Conservation (phyloP, 2,113 vertebrate genomes). For the Crotalus horridus region DNA sequence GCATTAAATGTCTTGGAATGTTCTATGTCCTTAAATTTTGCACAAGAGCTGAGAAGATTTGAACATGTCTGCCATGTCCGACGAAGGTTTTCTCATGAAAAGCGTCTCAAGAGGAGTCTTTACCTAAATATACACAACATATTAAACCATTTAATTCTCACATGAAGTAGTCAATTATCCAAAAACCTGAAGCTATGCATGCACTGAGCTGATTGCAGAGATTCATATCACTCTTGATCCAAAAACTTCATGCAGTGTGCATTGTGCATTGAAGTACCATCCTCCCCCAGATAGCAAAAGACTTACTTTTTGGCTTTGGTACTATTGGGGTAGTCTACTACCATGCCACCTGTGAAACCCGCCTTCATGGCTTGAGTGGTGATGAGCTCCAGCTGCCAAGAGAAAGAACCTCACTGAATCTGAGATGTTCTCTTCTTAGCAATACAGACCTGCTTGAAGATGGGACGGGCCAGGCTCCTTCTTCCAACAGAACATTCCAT, state of each 20-base stretch:
- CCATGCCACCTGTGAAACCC: constrained; percentile 92
- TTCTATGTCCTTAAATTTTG: not conserved
- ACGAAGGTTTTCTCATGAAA: not conserved
- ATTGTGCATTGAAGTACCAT: not conserved
- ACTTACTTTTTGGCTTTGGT: constrained; percentile 94
- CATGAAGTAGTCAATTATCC: not conserved
- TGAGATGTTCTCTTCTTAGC: not conserved
- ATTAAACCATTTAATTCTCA: not conserved
- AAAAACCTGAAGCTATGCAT: not conserved
- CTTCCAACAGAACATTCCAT: too few species aligned
- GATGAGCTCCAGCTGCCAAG: constrained; percentile 86
- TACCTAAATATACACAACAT: not conserved
- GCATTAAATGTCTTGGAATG: not conserved
- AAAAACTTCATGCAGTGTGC: not conserved
- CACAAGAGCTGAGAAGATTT: not conserved
- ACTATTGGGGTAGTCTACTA: constrained; percentile 98
- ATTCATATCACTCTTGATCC: not conserved
- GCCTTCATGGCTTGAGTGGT: constrained; percentile 90
- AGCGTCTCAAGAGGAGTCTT: not conserved
- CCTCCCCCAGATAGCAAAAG: rapidly evolving
- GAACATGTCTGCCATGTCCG: not conserved
- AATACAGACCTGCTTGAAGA: not conserved
- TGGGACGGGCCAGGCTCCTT: not conserved
- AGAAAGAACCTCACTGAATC: not conserved
- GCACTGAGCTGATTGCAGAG: not conserved